Evolutionary conservation across 2,888 invertebrate genomes (phyloP), one percentile per base, ranked within the genome.

Genomic region (Chymomyza procnemis): DNA sequence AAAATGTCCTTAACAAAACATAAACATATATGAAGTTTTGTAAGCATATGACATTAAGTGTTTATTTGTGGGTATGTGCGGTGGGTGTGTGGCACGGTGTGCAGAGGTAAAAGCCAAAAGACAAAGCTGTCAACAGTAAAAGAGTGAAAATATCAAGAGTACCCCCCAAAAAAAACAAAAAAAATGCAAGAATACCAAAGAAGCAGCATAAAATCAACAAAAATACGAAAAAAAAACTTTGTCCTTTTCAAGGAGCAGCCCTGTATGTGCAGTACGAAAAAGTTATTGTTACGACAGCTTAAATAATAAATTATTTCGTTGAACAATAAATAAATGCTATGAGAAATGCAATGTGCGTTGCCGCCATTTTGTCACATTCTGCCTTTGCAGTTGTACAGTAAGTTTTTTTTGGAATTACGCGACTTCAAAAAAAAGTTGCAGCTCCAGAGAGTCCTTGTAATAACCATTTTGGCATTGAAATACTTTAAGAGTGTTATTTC

Each of bases 341-440:
- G 79, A 75, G 75, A 76, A 79, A 81, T 84, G 79, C 74, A 79
- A 64, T 48, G 71, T 69, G 68, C 61, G 69, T 71, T 75, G 67
- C 64, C 69, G 64, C 60, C 69, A 67, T 67, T 79, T 76, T 76
- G 80, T 80, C 83, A 85, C 68, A 73, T 19, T 19, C 41, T 12
- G 19, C 4, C 21, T 1, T 14, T 41, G 21, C 14, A 46, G 58
- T 26, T 18, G 19, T 47, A 46, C 47, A 19, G 46, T 46, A 4
- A 19, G 22, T 55, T n/a, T 18, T 41, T 55, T n/a, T 18, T 41
- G 34, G 34, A 14, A 12, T 41, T 12, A 34, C 34, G 5, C 6
- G 6, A 41, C 34, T 12, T 9, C 12, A 41, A 30, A 30, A 30
- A 30, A 41, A 41, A 41, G 34, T 41, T 41, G 26, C 26, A 4